phyloP scores from a whole-genome alignment of 2,797 vertebrate genomes.

The Philypnodon macrostomus region DNA sequence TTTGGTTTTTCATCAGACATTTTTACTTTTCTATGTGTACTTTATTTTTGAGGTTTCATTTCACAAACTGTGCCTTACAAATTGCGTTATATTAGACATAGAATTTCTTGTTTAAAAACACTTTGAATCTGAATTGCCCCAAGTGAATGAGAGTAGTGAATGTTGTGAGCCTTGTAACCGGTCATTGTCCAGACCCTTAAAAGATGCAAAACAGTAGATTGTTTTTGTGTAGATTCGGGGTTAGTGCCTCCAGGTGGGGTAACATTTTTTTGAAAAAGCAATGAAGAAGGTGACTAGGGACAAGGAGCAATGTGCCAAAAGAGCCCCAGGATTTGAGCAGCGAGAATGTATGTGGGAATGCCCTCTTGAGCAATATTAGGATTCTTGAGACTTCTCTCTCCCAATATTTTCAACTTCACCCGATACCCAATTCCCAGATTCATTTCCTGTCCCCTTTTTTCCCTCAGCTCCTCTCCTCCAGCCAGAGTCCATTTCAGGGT shows the following conservation, averaged over 20 bases:
- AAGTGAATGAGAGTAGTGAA: no score
- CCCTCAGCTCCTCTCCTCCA: neutral
- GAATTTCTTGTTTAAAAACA: no score
- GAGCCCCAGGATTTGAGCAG: slow-evolving; percentile 47
- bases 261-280: no score
- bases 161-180: no score
- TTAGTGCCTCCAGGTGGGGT: no score
- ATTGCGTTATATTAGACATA: no score
- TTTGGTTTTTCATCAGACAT: slow-evolving; percentile 38
- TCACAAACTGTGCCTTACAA: no score
- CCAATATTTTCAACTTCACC: slow-evolving; percentile 7
- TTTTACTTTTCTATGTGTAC: slow-evolving; percentile 4
- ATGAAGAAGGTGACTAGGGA: slow-evolving; percentile 67
- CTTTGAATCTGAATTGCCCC: no score
- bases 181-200: no score
- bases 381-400: slow-evolving; percentile 41
- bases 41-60: no score
- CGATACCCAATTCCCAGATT: slow-evolving; percentile 26
- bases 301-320: slow-evolving; percentile 64
- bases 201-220: slow-evolving; percentile 41
- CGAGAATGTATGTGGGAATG: slow-evolving; percentile 17
- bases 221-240: slow-evolving; percentile 20
- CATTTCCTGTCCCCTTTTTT: slow-evolving; percentile 28
- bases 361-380: slow-evolving; percentile 31
- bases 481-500: slow-evolving; percentile 49